Conservation (phyloP, 2,113 vertebrate species). For the Syngnathus typhle region DNA sequence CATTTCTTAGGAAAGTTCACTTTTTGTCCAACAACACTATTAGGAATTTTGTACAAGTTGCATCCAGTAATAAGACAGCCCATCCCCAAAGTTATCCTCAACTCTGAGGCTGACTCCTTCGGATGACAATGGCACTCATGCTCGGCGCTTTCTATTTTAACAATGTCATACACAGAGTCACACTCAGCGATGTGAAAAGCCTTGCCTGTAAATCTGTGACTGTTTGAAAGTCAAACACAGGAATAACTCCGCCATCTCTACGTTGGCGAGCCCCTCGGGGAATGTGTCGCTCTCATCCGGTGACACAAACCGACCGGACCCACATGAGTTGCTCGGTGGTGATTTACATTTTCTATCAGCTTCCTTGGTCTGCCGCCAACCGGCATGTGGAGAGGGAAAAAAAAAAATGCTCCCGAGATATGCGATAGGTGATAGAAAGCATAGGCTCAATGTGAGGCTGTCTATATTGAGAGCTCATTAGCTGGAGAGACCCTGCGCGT, state of each 20-base stretch:
- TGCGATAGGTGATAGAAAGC: slow-evolving; percentile 60
- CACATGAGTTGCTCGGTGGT: slow-evolving; percentile 54
- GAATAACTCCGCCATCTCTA: slow-evolving; percentile 44
- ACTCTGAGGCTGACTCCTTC: neutral
- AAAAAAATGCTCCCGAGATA: slow-evolving; percentile 55
- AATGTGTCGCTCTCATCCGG: slow-evolving; percentile 50
- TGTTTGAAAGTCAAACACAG: slow-evolving; percentile 27
- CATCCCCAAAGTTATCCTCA: neutral
- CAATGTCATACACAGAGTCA: slow-evolving; percentile 12
- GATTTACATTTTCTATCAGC: slow-evolving; percentile 65
- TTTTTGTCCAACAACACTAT: neutral
- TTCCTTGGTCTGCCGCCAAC: slow-evolving; percentile 56
- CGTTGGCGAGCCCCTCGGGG: slow-evolving; percentile 28
- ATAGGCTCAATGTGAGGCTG: slow-evolving; percentile 47
- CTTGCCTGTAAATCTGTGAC: slow-evolving; percentile 14
- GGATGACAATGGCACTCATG: neutral
- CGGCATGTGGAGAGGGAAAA: slow-evolving; percentile 14
- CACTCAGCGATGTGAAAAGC: slow-evolving; percentile 13
- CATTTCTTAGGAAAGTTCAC: neutral
- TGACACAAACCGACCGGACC: slow-evolving; percentile 59
- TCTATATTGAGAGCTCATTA: slow-evolving; percentile 66
- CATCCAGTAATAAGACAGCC: neutral
- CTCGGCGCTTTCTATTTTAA: slow-evolving; percentile 16
- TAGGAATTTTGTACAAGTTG: neutral
- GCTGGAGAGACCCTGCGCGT: slow-evolving; percentile 64